Evolutionary conservation across 2,797 vertebrate genomes (phyloP), one percentile per base, ranked within the genome.

Genomic region (Microtus obscurus): DNA sequence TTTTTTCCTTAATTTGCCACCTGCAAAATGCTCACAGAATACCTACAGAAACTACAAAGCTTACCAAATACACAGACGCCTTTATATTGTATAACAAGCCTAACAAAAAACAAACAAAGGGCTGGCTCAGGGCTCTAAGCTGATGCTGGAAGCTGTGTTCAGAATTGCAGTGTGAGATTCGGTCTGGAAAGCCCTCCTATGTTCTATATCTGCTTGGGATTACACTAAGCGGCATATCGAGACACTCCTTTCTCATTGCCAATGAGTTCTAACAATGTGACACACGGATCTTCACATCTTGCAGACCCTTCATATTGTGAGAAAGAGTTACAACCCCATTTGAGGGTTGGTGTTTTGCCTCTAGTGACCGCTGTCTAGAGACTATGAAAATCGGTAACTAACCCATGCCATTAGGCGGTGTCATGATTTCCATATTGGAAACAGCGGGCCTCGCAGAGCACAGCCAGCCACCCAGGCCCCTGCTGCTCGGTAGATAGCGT

Each of bases 21-120:
- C 43, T 90, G 53, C 1, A 88, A 80, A 87, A 91, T 65, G 82
- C 87, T 91, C 34, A 51, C 27, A 86, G 63, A 94, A 61, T 37
- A 17, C 0, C 8, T 27, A 4, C 23, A 12, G 5, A 17, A 90
- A 59, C 78, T 31, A 8, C 88, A 40, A 87, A 65, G 4, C 11
- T 87, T 56, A 17, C 19, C 59, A 19, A 93, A 87, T 76, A 43
- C 9, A 89, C 71, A 87, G 29, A 43, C n/a, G 31, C 11, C 63
- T 43, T 87, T 80, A 74, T 37, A 45, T 37, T 73, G 40, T 67
- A 61, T 37, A 89, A 45, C 2, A 89, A 27, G 8, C 5, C 71
- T 13, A 87, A n/a, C 14, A 69, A 11, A 11, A 79, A 61, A 63
- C 17, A 91, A 74, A 82, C 37, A 78, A 80, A 69, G 29, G 80